A percentile compares a stretch with the other conserved stretches of the same genome.
Conservation (phyloP, 2,113 vertebrate species). For the Machaerirhynchus nigripectus region DNA sequence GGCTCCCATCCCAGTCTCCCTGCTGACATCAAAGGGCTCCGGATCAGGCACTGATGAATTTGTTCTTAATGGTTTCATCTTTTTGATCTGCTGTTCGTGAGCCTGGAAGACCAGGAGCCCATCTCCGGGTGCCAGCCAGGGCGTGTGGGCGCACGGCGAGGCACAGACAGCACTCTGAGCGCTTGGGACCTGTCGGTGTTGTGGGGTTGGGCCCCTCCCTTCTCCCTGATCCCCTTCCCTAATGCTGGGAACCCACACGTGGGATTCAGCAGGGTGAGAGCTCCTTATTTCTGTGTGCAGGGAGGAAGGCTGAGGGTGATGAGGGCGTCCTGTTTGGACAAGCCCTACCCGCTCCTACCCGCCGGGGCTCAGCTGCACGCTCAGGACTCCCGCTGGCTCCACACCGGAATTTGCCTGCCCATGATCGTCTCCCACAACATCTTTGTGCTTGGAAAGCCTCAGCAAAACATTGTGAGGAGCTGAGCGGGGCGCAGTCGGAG, state of each 20-base stretch:
- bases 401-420: neutral
- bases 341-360: neutral
- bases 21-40: neutral
- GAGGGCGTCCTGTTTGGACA: neutral
- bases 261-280: neutral
- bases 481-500: neutral
- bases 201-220: neutral
- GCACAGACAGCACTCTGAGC: neutral
- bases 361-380: neutral
- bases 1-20: neutral
- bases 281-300: neutral
- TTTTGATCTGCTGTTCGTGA: neutral
- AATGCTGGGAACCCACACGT: neutral
- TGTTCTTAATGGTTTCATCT: neutral
- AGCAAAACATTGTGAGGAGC: neutral
- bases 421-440: neutral
- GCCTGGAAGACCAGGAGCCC: neutral
- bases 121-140: neutral
- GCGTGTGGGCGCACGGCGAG: accelerated
- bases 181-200: neutral
- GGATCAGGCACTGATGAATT: neutral
- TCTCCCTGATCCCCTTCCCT: neutral
- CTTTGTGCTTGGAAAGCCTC: neutral
- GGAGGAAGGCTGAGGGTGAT: neutral
- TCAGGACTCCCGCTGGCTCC: neutral